A percentile compares a stretch with the other conserved stretches of the same genome.
Conservation (phyloP, 2,888 invertebrate genomes). For the Drosophila paramelanica region DNA sequence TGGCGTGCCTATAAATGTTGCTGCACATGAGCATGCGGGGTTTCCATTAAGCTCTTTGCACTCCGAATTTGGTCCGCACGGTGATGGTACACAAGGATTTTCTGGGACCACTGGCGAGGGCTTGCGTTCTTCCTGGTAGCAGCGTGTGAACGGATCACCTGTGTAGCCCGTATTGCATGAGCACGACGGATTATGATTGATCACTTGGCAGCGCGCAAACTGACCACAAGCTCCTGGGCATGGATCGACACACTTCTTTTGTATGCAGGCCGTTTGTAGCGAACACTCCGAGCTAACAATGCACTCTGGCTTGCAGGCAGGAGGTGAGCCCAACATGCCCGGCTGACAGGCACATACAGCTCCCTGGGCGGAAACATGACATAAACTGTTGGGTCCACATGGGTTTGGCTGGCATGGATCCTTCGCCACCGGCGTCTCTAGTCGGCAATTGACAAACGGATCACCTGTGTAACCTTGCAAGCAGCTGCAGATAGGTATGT, state of each 20-base stretch:
- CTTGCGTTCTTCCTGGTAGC: conserved; percentile 84
- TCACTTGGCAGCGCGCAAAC: conserved; percentile 89
- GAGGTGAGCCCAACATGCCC: conserved; percentile 90
- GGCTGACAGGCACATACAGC: conserved; percentile 91
- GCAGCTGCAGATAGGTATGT: conserved; percentile 92
- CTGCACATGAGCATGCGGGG: conserved; percentile 87
- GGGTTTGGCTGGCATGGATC: conserved; percentile 86
- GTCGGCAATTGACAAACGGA: conserved; percentile 89
- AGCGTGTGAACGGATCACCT: conserved; percentile 91
- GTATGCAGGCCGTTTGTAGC: conserved; percentile 89
- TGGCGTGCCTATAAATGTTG: conserved; percentile 87
- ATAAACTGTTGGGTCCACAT: conserved; percentile 86
- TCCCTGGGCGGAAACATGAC: conserved; percentile 87
- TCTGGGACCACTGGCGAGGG: conserved; percentile 84
- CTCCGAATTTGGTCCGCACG: conserved; percentile 88
- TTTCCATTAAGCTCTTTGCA: conserved; percentile 86
- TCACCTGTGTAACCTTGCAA: conserved; percentile 91
- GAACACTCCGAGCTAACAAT: conserved; percentile 91
- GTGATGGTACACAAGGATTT: conserved; percentile 88
- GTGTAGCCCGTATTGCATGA: conserved; percentile 89
- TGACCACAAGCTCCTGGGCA: conserved; percentile 90
- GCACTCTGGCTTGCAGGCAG: conserved; percentile 92
- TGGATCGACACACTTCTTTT: conserved; percentile 91
- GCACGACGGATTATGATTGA: conserved; percentile 92
- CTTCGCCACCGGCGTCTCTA: conserved; percentile 84